Base-by-base conservation (phyloP, 2,797 vertebrate genomes). In the Schizopygopsis pylzovi region DNA sequence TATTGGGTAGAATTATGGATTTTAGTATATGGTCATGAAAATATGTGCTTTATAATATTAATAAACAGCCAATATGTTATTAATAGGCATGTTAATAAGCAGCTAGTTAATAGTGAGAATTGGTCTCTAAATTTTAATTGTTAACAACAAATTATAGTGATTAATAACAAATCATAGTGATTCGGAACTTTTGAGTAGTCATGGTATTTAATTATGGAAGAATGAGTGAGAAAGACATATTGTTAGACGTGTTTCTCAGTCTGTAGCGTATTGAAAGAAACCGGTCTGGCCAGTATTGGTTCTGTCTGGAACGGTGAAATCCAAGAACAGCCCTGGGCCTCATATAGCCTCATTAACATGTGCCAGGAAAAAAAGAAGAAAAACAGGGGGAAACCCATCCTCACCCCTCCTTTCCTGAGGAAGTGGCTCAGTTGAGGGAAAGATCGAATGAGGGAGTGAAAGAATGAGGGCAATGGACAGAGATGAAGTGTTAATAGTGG, bases 401-500 rank as follows among this genome's bases (percentile, higher is more conserved):
- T 78, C 71, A 39, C 79, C 73, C 77, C 82, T 87, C 82, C 86
- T 86, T 83, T 88, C 86, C 89, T 88, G 85, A 88, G 86, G 88
- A 89, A 89, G 83, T 49, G 1, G 79, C 80, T 85, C 67, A 47
- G 77, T 68, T 85, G 45, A 89, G 78, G 87, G 85, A 78, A 87
- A 87, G 70, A 81, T 71, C 25, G 70, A 86, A 63, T 12, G 61
- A 79, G 65, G n/a, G 83, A 84, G 87, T 80, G 79, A 84, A 52
- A 87, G 79, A 87, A 70, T 1, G 65, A 83, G 72, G 81, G 56
- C 52, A 73, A 5, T 28, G 25, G 63, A 73, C 84, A 71, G 63
- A 56, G 88, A 92, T 91, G 89, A 92, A 91, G 93, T 90, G 92
- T 89, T 93, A 93, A 94, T 89, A 90, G 91, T 92, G 90, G 88